Conservation (phyloP, 2,888 invertebrate genomes). For the Meteorus cinctellus region DNA sequence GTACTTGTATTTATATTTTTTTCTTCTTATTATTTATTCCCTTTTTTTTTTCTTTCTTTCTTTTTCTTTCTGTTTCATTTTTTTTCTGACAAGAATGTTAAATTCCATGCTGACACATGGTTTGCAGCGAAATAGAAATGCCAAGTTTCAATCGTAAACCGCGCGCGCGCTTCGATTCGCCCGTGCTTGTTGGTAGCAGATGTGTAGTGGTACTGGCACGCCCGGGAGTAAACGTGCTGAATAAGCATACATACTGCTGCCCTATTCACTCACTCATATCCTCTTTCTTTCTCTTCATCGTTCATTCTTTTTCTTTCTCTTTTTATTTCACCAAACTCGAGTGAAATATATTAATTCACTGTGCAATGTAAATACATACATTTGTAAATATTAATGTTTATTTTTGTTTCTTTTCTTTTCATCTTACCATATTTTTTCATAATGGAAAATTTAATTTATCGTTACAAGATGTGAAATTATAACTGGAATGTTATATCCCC, state of each 20-base stretch:
- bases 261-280: constrained; percentile 6
- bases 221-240: constrained; percentile 34
- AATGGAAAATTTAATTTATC: not conserved
- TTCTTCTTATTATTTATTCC: not conserved
- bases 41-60: not conserved
- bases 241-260: constrained; percentile 27
- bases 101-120: constrained; percentile 26
- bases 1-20: not conserved
- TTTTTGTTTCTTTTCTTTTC: not conserved
- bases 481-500: not conserved
- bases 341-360: constrained; percentile 15
- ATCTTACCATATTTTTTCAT: not conserved
- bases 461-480: not conserved
- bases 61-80: not conserved
- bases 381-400: constrained; percentile 2
- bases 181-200: constrained; percentile 33
- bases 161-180: constrained; percentile 8
- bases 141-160: constrained; percentile 33
- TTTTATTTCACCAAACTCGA: constrained; percentile 18
- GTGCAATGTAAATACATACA: constrained; percentile 11
- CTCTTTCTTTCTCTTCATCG: not conserved
- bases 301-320: not conserved
- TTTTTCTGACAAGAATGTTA: not conserved
- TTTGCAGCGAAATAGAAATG: constrained; percentile 16
- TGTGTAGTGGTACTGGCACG: constrained; percentile 32